A percentile compares a stretch with the other conserved stretches of the same genome.
phyloP scores from a whole-genome alignment of 2,888 invertebrate species.

The Nephrotoma guestfalica region DNA sequence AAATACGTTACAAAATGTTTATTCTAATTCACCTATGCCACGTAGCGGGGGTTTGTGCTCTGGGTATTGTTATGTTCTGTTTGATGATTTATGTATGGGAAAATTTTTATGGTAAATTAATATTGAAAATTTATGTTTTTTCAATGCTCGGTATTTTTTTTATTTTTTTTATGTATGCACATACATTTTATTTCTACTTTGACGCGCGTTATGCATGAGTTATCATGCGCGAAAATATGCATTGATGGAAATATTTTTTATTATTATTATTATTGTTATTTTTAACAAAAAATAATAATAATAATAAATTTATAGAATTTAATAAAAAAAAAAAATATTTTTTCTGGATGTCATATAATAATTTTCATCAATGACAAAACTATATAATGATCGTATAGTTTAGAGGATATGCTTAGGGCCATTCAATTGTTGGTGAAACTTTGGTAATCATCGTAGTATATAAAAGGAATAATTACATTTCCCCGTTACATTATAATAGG shows the following conservation, averaged over 20 bases:
- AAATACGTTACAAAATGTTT: neutral
- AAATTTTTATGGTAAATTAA: neutral
- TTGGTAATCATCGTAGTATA: neutral
- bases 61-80: neutral
- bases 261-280: neutral
- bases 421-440: neutral
- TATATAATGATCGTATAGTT: no score
- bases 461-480: neutral
- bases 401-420: neutral
- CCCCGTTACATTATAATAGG: no score
- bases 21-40: neutral
- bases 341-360: neutral
- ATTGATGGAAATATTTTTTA: neutral
- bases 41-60: neutral
- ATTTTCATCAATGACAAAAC: neutral
- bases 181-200: neutral
- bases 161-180: neutral
- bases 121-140: neutral
- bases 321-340: neutral
- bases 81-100: neutral
- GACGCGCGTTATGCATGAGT: slow-evolving; percentile 8
- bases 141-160: neutral
- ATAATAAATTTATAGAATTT: neutral
- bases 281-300: neutral
- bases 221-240: slow-evolving; percentile 8